phyloP scores from a whole-genome alignment of 2,797 vertebrate genomes.

The Falco cherrug region DNA sequence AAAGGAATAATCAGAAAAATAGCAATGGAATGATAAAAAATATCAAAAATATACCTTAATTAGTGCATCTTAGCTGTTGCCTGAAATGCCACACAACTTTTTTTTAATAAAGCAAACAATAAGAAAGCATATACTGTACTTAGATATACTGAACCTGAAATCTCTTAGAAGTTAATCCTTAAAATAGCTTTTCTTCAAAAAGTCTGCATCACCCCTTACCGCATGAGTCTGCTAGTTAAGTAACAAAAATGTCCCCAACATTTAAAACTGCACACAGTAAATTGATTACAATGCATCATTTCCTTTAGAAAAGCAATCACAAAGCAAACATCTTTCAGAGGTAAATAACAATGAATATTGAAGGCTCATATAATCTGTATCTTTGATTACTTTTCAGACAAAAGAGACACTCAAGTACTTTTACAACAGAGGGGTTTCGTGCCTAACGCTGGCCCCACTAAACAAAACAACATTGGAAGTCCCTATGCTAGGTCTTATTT shows the following conservation, averaged over 20 bases:
- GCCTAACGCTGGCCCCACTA: not conserved
- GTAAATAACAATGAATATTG: constrained; percentile 43
- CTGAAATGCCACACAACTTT: not conserved
- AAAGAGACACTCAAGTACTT: not conserved
- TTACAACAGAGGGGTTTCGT: not conserved
- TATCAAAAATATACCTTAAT: not conserved
- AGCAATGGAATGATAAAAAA: not conserved
- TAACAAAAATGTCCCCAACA: constrained; percentile 25
- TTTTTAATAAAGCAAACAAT: not conserved
- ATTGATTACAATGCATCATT: constrained; percentile 44
- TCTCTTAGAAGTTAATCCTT: not conserved
- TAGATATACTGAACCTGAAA: not conserved
- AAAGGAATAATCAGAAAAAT: not conserved
- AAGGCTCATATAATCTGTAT: not conserved
- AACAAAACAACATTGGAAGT: not conserved
- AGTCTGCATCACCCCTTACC: not conserved
- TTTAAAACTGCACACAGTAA: constrained; percentile 28
- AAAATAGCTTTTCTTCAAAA: constrained; percentile 8
- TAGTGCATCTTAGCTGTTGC: not conserved
- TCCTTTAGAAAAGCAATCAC: constrained; percentile 32
- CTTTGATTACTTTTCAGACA: constrained; percentile 22
- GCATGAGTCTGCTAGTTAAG: constrained; percentile 16
- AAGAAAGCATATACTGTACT: not conserved
- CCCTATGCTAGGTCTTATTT: not conserved
- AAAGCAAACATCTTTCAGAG: constrained; percentile 8